phyloP scores from a whole-genome alignment of 2,888 invertebrate species.

The Agrochola litura region DNA sequence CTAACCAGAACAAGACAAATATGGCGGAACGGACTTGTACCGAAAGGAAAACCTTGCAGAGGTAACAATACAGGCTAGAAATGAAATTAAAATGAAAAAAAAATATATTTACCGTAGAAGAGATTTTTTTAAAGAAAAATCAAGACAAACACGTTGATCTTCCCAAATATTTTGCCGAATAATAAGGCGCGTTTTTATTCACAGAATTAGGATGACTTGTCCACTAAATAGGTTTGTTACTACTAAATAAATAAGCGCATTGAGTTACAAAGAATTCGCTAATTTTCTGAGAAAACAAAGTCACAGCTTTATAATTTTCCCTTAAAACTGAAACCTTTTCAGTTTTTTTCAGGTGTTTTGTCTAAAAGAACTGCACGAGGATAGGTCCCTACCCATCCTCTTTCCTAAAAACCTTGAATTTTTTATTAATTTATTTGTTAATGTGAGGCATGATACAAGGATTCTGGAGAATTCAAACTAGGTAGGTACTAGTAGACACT shows the following conservation, averaged over 20 bases:
- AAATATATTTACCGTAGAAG: neutral
- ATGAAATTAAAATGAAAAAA: neutral
- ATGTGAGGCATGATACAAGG: neutral
- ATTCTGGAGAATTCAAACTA: neutral
- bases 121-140: neutral
- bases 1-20: neutral
- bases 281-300: neutral
- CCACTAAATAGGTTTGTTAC: neutral
- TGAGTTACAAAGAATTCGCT: neutral
- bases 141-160: neutral
- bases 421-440: neutral
- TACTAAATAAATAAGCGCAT: neutral
- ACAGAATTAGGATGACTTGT: neutral
- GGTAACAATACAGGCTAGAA: neutral
- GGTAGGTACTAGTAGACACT: too few relatives aligned
- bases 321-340: slow-evolving; percentile 5
- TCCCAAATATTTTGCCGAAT: neutral
- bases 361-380: neutral
- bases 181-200: too few relatives aligned
- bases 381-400: too few relatives aligned
- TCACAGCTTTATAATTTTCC: neutral
- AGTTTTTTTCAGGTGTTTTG: slow-evolving; percentile 13
- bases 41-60: neutral
- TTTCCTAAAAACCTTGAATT: neutral
- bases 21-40: neutral